Evolutionary conservation across 2,797 vertebrate genomes (phyloP).

Genomic region (Toxotes lorentzi): DNA sequence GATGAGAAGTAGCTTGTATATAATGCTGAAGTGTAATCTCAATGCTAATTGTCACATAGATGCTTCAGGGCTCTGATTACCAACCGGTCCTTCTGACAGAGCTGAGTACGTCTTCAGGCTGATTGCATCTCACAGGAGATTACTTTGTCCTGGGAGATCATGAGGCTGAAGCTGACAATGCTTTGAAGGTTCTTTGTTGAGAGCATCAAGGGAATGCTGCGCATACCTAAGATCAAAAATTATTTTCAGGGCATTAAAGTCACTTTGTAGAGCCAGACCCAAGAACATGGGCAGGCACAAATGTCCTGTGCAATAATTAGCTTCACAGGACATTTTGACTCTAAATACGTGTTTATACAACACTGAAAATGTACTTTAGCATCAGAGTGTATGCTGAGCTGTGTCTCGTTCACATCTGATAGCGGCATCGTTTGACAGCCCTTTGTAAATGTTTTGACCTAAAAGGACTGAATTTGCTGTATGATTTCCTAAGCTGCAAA

Average conservation of each 20-base stretch:
- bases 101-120: slow-evolving; percentile 57
- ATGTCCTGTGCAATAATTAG: no score
- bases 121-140: slow-evolving; percentile 70
- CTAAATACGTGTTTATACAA: neutral
- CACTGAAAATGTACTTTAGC: neutral
- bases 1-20: slow-evolving; percentile 30
- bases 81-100: slow-evolving; percentile 62
- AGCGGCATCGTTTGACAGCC: neutral
- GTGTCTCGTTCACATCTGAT: neutral
- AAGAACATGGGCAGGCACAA: neutral
- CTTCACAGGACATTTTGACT: neutral
- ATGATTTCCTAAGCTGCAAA: no score
- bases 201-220: slow-evolving; percentile 39
- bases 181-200: slow-evolving; percentile 48
- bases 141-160: slow-evolving; percentile 58
- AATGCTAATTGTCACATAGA: slow-evolving; percentile 62
- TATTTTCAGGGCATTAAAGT: slow-evolving; percentile 24
- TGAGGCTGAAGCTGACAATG: slow-evolving; percentile 32
- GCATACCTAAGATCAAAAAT: slow-evolving; percentile 41
- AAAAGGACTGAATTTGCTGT: neutral
- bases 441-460: no score
- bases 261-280: neutral
- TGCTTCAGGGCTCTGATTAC: slow-evolving; percentile 67
- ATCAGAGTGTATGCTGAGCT: no score
- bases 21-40: slow-evolving; percentile 51